A percentile compares a stretch with the other conserved stretches of the same genome.
Conservation (phyloP, 2,113 vertebrate species). For the Eptesicus fuscus region DNA sequence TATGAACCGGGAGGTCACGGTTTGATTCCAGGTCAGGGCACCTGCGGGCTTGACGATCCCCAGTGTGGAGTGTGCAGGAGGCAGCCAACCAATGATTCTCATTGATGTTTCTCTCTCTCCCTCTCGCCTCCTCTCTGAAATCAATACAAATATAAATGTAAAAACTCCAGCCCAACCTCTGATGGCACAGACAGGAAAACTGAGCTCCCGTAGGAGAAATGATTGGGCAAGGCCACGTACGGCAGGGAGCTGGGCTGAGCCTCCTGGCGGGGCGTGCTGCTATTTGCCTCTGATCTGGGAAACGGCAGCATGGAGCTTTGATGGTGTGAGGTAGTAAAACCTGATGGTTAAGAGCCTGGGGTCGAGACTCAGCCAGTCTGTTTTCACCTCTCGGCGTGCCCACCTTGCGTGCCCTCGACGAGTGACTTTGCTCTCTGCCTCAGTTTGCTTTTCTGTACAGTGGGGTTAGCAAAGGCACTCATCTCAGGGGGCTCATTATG, state of each 20-base stretch:
- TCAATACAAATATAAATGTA: too few species aligned
- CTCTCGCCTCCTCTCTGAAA: too few species aligned
- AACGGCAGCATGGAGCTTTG: rapidly evolving
- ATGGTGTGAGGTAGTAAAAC: background rate
- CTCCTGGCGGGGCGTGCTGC: rapidly evolving
- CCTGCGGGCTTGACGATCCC: too few species aligned
- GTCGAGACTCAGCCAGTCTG: background rate
- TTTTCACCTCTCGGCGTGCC: background rate
- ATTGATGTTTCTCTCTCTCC: too few species aligned
- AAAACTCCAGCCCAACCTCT: background rate
- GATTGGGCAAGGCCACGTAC: too few species aligned
- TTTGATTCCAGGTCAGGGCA: too few species aligned
- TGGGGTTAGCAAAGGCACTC: background rate
- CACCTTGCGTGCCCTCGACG: background rate
- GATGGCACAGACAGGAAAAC: background rate
- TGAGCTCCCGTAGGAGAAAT: background rate
- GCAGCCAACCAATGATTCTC: too few species aligned
- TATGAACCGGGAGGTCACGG: too few species aligned
- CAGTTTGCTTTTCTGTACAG: background rate
- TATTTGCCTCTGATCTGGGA: background rate
- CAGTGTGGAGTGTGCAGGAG: too few species aligned
- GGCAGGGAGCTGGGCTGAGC: background rate
- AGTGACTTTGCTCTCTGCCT: background rate
- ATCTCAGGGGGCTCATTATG: background rate
- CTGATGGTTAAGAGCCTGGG: background rate